These are phyloP conservation scores for Agrypnia vestita DNA, from an alignment of 1,140 invertebrate genomes.

Conservation along the genomic window DNA sequence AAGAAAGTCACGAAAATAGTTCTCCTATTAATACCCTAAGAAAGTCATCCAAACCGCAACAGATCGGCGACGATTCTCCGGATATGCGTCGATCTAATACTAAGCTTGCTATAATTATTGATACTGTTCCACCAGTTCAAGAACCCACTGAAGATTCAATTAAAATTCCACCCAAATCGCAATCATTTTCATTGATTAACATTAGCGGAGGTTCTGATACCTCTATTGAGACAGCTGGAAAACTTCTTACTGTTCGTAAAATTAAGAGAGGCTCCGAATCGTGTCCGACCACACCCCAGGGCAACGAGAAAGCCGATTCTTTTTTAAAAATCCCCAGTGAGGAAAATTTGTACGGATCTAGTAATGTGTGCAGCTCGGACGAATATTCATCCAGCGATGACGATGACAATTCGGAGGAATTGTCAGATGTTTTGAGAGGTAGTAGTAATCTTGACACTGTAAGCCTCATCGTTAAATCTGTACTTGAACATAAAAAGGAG, in stretches of 20 bases:
- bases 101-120: conserved; percentile 48
- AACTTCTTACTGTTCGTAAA: conserved; percentile 46
- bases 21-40: conserved; percentile 68
- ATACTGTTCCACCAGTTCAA: conserved; percentile 3
- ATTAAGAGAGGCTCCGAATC: conserved; percentile 65
- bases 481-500: conserved; percentile 67
- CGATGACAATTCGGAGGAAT: conserved; percentile 69
- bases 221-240: conserved; percentile 41
- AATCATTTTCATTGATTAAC: conserved; percentile 52
- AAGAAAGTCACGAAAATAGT: conserved; percentile 73
- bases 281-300: conserved; percentile 67
- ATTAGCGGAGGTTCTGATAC: conserved; percentile 53
- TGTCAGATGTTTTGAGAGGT: conserved; percentile 62
- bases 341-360: conserved; percentile 65
- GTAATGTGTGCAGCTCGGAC: conserved; percentile 68
- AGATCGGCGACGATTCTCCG: conserved; percentile 58
- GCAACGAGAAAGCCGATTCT: conserved; percentile 65
- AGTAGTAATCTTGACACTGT: conserved; percentile 70
- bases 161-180: conserved; percentile 28
- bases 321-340: conserved; percentile 68
- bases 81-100: conserved; percentile 22
- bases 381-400: conserved; percentile 69
- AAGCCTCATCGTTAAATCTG: conserved; percentile 73
- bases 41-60: conserved; percentile 68
- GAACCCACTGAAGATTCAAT: conserved; percentile 19